Base-by-base conservation (phyloP, 2,888 invertebrate species). In the Tineola bisselliella region DNA sequence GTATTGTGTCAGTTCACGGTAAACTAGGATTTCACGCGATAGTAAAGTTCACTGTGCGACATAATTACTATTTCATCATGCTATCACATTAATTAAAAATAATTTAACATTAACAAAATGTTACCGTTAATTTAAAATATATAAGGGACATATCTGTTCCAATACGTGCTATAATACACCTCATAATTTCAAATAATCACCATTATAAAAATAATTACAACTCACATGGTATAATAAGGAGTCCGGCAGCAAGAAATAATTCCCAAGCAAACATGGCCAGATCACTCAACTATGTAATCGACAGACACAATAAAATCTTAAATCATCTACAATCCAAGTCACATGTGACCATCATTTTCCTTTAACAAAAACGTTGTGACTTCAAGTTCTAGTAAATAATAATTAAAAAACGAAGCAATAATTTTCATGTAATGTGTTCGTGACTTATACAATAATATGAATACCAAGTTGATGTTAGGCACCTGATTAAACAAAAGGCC, bases 191-290 rank as follows among this genome's bases (percentile, higher is more conserved):
- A 5, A n/a, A 43, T 13, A 8, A 43, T 43, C 48, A 48, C 15
- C n/a, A 17, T 48, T 48, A 48, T 17, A 48, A 48, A 17, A 48
- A 11, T 19, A 31, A 33, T 33, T 31, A 33, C 11, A 33, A 58
- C 58, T 58, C 33, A 58, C 58, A 31, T 13, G 13, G 58, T 58
- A 58, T 58, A 58, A 58, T 58, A n/a, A 58, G 18, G 13, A 58
- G 58, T 31, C 31, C 33, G 58, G 8, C 58, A 33, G 13, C 31
- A 31, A 58, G 17, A 33, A 33, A 33, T 13, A 33, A 10, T 33
- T 13, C 58, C 30, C 58, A n/a, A 58, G 33, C 31, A 13, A 58
- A n/a, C 58, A 58, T 58, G 12, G 13, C 58, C n/a, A 58, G 19
- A 48, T 48, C 48, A 48, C 48, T 38, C 38, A n/a, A 38, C 38